phyloP scores from a whole-genome alignment of 2,888 invertebrate genomes.

The Elmis aenea region DNA sequence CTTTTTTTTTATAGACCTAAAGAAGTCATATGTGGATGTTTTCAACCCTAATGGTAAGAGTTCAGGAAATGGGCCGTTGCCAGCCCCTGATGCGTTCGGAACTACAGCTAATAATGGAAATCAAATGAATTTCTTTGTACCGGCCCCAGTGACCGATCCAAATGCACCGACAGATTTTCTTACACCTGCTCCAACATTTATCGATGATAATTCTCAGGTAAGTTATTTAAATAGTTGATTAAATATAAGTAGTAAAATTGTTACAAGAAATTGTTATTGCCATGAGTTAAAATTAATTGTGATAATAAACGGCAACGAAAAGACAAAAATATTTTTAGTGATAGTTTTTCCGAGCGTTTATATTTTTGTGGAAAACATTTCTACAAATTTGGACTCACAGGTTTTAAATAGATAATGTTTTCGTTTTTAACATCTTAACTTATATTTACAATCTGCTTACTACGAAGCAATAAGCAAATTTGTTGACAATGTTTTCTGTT shows the following conservation, averaged over 20 bases:
- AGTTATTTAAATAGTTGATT: constrained; percentile 12
- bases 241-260: too few relatives aligned
- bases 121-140: constrained; percentile 52
- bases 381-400: too few relatives aligned
- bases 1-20: constrained; percentile 57
- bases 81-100: constrained; percentile 39
- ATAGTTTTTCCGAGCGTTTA: too few relatives aligned
- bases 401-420: too few relatives aligned
- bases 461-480: too few relatives aligned
- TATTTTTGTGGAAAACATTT: too few relatives aligned
- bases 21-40: constrained; percentile 86
- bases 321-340: too few relatives aligned
- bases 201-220: constrained; percentile 36
- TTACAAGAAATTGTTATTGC: too few relatives aligned
- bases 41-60: constrained; percentile 66
- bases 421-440: too few relatives aligned
- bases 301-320: background rate
- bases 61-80: constrained; percentile 36
- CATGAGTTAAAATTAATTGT: too few relatives aligned
- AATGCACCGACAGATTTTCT: constrained; percentile 55
- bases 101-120: constrained; percentile 28
- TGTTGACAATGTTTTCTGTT: too few relatives aligned
- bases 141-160: constrained; percentile 52
- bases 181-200: constrained; percentile 40
- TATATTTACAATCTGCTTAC: too few relatives aligned